A percentile compares a stretch with the other conserved stretches of the same genome.
Conservation (phyloP, 2,113 vertebrate species). For the Spheniscus mendiculus region DNA sequence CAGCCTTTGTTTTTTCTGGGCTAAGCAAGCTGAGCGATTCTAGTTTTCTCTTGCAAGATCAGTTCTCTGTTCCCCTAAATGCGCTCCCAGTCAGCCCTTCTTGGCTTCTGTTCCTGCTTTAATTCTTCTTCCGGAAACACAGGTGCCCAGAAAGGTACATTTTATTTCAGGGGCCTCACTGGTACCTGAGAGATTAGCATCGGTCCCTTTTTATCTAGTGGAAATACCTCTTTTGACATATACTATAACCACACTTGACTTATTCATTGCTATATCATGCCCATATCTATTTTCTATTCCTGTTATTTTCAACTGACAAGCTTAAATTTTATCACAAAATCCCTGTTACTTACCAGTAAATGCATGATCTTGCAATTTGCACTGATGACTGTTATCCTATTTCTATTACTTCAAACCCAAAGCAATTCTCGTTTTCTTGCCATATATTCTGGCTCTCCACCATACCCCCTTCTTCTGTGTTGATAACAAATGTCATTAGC, state of each 20-base stretch:
- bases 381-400: not conserved
- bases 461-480: not conserved
- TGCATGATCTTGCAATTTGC: not conserved
- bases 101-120: not conserved
- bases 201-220: not conserved
- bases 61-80: not conserved
- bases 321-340: not conserved
- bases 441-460: not conserved
- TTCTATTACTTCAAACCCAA: not conserved
- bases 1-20: not conserved
- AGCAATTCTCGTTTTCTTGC: not conserved
- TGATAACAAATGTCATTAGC: not conserved
- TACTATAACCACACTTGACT: not conserved
- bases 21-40: not conserved
- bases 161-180: not conserved
- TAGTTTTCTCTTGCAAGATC: not conserved
- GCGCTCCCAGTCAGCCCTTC: fast-evolving
- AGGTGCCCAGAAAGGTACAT: not conserved
- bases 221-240: not conserved
- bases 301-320: not conserved
- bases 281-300: not conserved
- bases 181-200: not conserved
- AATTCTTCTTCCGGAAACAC: not conserved
- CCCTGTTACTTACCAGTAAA: not conserved
- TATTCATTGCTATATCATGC: not conserved